Percentiles rank a stretch among this genome's conserved stretches.
phyloP scores from a whole-genome alignment of 2,888 invertebrate species.

The Lissocephala sabroskyi region DNA sequence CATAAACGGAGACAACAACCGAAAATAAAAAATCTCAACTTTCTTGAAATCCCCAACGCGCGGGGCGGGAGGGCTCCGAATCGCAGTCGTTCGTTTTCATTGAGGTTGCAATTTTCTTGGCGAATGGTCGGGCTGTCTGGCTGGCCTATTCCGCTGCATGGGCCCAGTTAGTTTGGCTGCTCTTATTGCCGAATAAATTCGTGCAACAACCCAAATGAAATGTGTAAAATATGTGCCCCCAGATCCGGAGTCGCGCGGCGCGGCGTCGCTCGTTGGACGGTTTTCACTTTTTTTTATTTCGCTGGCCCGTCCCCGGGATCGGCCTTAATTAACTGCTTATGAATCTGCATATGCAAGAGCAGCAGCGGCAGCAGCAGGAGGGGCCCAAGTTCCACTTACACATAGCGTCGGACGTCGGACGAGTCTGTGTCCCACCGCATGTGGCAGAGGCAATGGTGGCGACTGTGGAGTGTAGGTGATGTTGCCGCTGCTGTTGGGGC shows the following conservation, averaged over 20 bases:
- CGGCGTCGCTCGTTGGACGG: neutral
- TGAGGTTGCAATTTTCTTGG: slow-evolving; percentile 4
- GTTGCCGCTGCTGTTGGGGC: slow-evolving; percentile 7
- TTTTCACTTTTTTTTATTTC: slow-evolving; percentile 28
- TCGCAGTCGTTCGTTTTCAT: slow-evolving; percentile 40
- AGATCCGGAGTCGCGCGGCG: slow-evolving; percentile 2
- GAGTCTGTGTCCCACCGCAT: slow-evolving; percentile 1
- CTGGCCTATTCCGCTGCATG: neutral
- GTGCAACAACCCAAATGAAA: slow-evolving; percentile 63
- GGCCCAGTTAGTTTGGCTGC: slow-evolving; percentile 17
- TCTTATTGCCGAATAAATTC: slow-evolving; percentile 66
- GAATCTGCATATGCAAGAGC: slow-evolving; percentile 57
- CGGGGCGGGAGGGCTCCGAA: no score
- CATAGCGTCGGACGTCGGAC: no score
- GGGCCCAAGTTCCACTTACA: no score
- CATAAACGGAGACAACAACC: slow-evolving; percentile 8
- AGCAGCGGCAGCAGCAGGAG: neutral
- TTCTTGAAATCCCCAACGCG: no score
- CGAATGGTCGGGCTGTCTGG: neutral
- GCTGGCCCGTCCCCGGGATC: slow-evolving; percentile 31
- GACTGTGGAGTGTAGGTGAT: neutral
- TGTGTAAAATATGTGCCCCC: slow-evolving; percentile 62
- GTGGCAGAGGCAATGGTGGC: no score
- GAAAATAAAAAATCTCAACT: neutral
- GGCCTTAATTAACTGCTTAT: slow-evolving; percentile 66